Evolutionary conservation across 2,797 vertebrate genomes (phyloP).

Genomic region (Xenops minutus): DNA sequence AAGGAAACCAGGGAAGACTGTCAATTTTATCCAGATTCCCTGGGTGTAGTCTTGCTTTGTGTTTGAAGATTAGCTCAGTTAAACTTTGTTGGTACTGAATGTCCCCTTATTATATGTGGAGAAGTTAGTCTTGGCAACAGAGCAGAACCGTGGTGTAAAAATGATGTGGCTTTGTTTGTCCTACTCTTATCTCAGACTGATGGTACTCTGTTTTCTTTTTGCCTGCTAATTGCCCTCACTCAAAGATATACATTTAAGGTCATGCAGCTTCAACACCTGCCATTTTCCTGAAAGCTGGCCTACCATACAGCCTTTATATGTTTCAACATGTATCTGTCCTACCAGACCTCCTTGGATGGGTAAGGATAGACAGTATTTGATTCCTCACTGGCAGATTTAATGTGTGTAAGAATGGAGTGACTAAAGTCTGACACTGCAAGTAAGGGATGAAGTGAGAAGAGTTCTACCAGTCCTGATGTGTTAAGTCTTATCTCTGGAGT

Average conservation of each 20-base stretch:
- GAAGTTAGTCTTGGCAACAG: background rate
- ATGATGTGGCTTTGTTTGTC: background rate
- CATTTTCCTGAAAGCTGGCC: background rate
- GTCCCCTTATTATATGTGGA: background rate
- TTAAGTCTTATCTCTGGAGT: background rate
- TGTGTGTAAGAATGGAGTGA: background rate
- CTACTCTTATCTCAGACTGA: background rate
- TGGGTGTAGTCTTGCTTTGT: background rate
- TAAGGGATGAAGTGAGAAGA: background rate
- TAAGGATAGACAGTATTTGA: background rate
- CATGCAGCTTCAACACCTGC: background rate
- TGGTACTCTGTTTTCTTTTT: background rate
- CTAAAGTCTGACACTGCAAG: background rate
- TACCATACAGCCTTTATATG: background rate
- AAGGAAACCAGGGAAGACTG: background rate
- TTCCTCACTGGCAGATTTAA: background rate
- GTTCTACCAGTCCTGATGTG: fast-evolving
- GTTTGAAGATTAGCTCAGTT: background rate
- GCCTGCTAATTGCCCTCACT: background rate
- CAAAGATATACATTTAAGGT: background rate
- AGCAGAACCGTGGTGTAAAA: background rate
- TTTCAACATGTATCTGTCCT: background rate
- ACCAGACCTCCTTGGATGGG: background rate
- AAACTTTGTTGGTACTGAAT: background rate
- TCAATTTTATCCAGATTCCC: background rate